Evolutionary conservation across 2,113 vertebrate species (phyloP), one percentile per base, ranked within the genome.

Genomic region (Hydropotes inermis): DNA sequence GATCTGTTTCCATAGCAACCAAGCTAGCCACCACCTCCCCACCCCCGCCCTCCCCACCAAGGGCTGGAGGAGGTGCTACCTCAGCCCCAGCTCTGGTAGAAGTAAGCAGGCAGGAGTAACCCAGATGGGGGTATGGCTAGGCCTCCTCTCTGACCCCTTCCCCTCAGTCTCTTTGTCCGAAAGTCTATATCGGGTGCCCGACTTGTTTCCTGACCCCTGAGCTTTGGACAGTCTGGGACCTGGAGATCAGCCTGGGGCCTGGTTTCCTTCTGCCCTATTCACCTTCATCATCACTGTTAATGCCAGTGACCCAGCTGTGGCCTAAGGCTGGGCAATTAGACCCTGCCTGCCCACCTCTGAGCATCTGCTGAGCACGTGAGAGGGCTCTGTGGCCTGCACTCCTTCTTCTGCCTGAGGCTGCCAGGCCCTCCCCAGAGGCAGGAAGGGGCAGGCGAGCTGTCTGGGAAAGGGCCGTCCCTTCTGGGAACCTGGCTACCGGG

Each of bases 1-100:
- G 87, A 96, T 67, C 70, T 16, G 28, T 96, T 88, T 70, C 95
- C 70, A 86, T 67, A 60, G 67, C 36, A 97, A 93, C 92, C 39
- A 36, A 54, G 30, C 27, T 39, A 87, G 76, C 64, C 57, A 47
- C 33, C 50, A 2, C n/a, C 64, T 21, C 64, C 19, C 64, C 4
- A 21, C 17, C 19, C n/a, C 64, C 0, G 0, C n/a, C 64, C 64
- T 70, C n/a, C 47, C 39, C 78, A 27, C 58, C 55, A 14, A 6
- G 67, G 67, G 76, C 50, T 23, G 0, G 47, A 43, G 27, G 92
- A 79, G 84, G 39, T n/a, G 39, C 50, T 17, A 30, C 70, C 16
- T 2, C n/a, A 85, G 85, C 55, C 89, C 85, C 83, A 60, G 58
- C 30, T n/a, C 81, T 11, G 36, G 54, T 1, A 57, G 83, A 95